These are phyloP conservation scores for Hyphantria cunea DNA, from an alignment of 1,140 invertebrate species.

Conservation along the genomic window DNA sequence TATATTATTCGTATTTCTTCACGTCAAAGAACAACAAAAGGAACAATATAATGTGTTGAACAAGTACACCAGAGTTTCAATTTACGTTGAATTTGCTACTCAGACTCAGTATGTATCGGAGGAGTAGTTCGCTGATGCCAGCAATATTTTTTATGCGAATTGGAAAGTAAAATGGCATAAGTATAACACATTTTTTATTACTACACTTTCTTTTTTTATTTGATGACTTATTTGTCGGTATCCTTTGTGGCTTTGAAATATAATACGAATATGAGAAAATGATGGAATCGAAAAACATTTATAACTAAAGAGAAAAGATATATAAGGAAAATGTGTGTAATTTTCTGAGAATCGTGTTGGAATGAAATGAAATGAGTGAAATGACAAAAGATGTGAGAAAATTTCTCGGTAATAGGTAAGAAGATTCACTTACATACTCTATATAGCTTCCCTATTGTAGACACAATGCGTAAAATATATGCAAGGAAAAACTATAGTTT, in stretches of 20 bases:
- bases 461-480: too few relatives aligned
- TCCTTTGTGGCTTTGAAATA: too few relatives aligned
- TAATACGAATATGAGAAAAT: too few relatives aligned
- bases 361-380: too few relatives aligned
- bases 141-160: conserved; percentile 21
- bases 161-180: conserved; percentile 21
- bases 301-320: too few relatives aligned
- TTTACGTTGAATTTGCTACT: conserved; percentile 36
- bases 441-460: too few relatives aligned
- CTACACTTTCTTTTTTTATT: conserved; percentile 3
- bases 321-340: neutral
- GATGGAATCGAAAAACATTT: too few relatives aligned
- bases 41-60: conserved; percentile 22
- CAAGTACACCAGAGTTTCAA: conserved; percentile 34
- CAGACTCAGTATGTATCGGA: conserved; percentile 24
- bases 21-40: conserved; percentile 54
- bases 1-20: conserved; percentile 49
- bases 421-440: too few relatives aligned
- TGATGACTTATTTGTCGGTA: neutral
- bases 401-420: too few relatives aligned
- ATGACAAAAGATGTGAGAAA: neutral
- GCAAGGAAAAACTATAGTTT: too few relatives aligned
- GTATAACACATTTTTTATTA: conserved; percentile 19
- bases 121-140: conserved; percentile 9
- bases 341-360: neutral